A percentile compares a stretch with the other conserved stretches of the same genome.
These are phyloP conservation scores for Ochropleura plecta DNA, from an alignment of 2,888 invertebrate species.

Conservation along the genomic window DNA sequence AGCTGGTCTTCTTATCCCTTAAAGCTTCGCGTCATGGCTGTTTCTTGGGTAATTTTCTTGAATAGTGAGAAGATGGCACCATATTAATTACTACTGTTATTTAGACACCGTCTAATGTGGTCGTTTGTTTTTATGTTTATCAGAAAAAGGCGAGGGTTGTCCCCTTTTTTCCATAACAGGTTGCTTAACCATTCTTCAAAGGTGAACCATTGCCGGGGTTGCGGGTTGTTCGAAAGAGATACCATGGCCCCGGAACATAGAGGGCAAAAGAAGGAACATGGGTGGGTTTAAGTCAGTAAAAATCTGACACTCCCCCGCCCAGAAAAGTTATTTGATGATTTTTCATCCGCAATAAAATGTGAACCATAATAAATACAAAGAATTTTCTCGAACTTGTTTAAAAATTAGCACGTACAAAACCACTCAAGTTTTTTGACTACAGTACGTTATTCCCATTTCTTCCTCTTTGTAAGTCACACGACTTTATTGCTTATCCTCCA, in stretches of 20 bases:
- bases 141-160: slow-evolving; percentile 8
- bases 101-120: slow-evolving; percentile 35
- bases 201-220: no score
- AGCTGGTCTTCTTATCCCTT: slow-evolving; percentile 49
- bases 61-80: slow-evolving; percentile 54
- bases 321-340: no score
- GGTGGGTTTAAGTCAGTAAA: no score
- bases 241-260: no score
- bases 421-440: slow-evolving; percentile 13
- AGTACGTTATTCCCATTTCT: slow-evolving; percentile 23
- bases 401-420: slow-evolving; percentile 26
- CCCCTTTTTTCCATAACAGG: not conserved
- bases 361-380: not conserved
- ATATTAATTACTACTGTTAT: slow-evolving; percentile 52
- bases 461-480: slow-evolving; percentile 38
- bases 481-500: slow-evolving; percentile 57
- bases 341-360: no score
- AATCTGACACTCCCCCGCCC: no score
- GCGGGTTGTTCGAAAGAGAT: no score
- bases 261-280: no score
- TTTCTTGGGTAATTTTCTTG: slow-evolving; percentile 43
- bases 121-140: slow-evolving; percentile 45
- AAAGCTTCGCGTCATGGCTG: slow-evolving; percentile 44
- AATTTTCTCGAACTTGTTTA: not conserved
- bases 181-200: not conserved